Conservation (phyloP, 2,888 invertebrate genomes). For the Parthenolecanium corni region DNA sequence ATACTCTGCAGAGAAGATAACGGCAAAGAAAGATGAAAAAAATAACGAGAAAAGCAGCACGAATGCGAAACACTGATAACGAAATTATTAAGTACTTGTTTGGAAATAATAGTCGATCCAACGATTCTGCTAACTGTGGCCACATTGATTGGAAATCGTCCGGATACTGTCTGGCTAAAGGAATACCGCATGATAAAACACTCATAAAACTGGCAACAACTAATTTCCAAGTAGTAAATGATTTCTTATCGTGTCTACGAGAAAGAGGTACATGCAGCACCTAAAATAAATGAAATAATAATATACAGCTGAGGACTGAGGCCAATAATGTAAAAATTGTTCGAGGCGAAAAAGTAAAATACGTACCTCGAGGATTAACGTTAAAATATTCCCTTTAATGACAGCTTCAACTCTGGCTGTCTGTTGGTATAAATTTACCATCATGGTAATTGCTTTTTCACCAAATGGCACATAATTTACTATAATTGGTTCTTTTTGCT, state of each 20-base stretch:
- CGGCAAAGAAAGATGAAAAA: too few species aligned
- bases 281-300: constrained; percentile 37
- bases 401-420: constrained; percentile 60
- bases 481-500: constrained; percentile 58
- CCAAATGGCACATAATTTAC: constrained; percentile 79
- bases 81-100: constrained; percentile 46
- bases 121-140: constrained; percentile 69
- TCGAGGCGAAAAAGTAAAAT: background rate
- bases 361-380: constrained; percentile 52
- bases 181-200: constrained; percentile 71
- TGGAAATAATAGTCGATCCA: constrained; percentile 87
- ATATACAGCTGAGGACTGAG: background rate
- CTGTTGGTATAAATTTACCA: constrained; percentile 60
- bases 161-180: constrained; percentile 66
- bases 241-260: constrained; percentile 50
- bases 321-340: background rate
- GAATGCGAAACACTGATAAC: too few species aligned
- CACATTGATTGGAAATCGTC: constrained; percentile 67
- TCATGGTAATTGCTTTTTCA: constrained; percentile 62
- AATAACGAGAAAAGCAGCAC: too few species aligned
- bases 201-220: constrained; percentile 63
- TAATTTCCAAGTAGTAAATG: constrained; percentile 52
- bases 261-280: constrained; percentile 61
- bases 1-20: constrained; percentile 6
- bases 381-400: constrained; percentile 57